Base-by-base conservation (phyloP, 2,888 invertebrate species). In the Brachypalpus laphriformis region DNA sequence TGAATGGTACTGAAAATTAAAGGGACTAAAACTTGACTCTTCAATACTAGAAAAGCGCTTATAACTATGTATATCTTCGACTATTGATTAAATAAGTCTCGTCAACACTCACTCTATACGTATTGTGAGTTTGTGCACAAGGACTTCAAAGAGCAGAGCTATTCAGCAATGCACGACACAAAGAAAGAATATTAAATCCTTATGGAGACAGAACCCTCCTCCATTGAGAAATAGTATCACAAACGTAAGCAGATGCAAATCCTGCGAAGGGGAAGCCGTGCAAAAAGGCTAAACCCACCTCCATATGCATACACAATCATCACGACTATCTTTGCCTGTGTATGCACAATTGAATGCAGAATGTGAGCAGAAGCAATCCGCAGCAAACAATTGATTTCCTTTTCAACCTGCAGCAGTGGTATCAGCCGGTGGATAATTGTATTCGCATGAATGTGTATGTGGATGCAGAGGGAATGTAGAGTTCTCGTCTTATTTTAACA, bases 331-430 rank as follows among this genome's bases (percentile, higher is more conserved):
- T n/a, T 18, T 59, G 31, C 18, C 47, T 49, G 25, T 20, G 28
- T 9, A 31, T 49, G 20, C 72, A 71, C 25, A 54, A 34, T 71
- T 57, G 56, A 25, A 25, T 25, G 5, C 47, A 40, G 18, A 42
- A 42, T 34, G 18, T 40, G 42, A 61, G 37, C 74, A 59, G 74
- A 61, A 66, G 59, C 66, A 74, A 49, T 49, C 28, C 37, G 49
- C 28, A 31, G 54, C 51, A 9, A 66, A 81, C 80, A 81, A 81
- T 75, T 81, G 80, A 75, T 75, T 81, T 81, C 66, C 75, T 75
- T 42, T 66, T 71, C 56, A 45, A 34, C 63, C 37, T 66, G 49
- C 74, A 66, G 22, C 20, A 40, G 37, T 11, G 6, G 14, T 28
- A 34, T 34, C 34, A n/a, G 11, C 11, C 54, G 25, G 9, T 25